phyloP scores from a whole-genome alignment of 2,888 invertebrate genomes.

The Chrysolina oricalcia region DNA sequence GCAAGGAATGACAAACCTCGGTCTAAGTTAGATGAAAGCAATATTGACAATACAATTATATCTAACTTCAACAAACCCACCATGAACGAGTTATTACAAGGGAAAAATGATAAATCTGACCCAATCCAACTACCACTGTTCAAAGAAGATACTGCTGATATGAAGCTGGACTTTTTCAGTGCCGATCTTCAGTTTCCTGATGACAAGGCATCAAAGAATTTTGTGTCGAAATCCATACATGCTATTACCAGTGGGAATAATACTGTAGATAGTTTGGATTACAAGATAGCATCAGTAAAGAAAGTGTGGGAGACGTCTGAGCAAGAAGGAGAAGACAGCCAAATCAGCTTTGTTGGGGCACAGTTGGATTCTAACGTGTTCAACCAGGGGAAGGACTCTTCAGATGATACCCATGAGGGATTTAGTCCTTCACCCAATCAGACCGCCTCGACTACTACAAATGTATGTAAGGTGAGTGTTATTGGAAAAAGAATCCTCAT shows the following conservation, averaged over 20 bases:
- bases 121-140: constrained; percentile 80
- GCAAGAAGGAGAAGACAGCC: constrained; percentile 72
- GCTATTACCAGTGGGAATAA: constrained; percentile 79
- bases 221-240: constrained; percentile 76
- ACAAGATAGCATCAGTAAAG: constrained; percentile 95
- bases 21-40: constrained; percentile 76
- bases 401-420: constrained; percentile 74
- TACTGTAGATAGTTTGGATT: constrained; percentile 89
- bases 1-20: constrained; percentile 76
- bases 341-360: constrained; percentile 57
- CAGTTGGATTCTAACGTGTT: constrained; percentile 72
- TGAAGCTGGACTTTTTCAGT: constrained; percentile 95
- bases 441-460: constrained; percentile 72
- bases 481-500: background rate
- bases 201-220: constrained; percentile 77
- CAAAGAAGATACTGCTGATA: constrained; percentile 88
- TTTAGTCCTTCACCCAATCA: constrained; percentile 74
- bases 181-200: constrained; percentile 86
- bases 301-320: constrained; percentile 84
- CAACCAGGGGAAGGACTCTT: constrained; percentile 66
- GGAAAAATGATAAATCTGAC: constrained; percentile 70
- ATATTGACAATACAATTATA: constrained; percentile 65
- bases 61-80: constrained; percentile 73
- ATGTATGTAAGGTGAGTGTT: constrained; percentile 81
- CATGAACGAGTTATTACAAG: constrained; percentile 66